Base-by-base conservation (phyloP, 2,113 vertebrate genomes). In the Lepus europaeus region DNA sequence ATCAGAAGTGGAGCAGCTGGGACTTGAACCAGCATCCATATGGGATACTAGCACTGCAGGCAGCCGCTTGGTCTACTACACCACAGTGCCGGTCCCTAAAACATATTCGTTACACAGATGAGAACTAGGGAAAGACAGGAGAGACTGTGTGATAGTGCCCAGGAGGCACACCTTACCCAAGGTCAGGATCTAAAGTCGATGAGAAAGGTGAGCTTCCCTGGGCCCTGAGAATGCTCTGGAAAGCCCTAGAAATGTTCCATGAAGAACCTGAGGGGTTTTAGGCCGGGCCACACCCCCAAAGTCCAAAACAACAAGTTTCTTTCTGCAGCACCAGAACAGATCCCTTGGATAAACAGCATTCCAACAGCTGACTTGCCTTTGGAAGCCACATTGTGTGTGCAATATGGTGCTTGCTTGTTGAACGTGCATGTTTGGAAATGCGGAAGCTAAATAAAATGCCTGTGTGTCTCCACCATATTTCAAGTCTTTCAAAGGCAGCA, bases 401-500 rank as follows among this genome's bases (percentile, higher is more conserved):
- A 90, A 70, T 45, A 20, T 20, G 23, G 39, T 36, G 19, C 56
- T 69, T 68, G 25, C 31, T 85, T 53, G 45, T 84, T 45, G 69
- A 61, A n/a, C 66, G 14, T 11, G 31, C 36, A 3, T 78, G 36
- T 68, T 80, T 51, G 68, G 59, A 91, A 82, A 66, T 89, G 59
- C 22, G 0, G 31, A 69, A 22, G 33, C 53, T 81, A 56, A 68
- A 90, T 49, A 25, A 25, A 49, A 70, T 20, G 22, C 31, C 39
- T 33, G 3, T 66, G 2, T 45, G 64, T 93, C 33, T 39, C 59
- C 14, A 5, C 31, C 51, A 17, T 69, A 61, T 66, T 80, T 74
- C 78, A 74, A 33, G 23, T 59, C 84, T 94, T 90, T 89, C 69
- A n/a, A 77, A 94, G 73, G 19, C 64, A 16, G 56, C 33, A 27